Conservation (phyloP, 2,888 invertebrate genomes). For the Minunthozetes semirufus region DNA sequence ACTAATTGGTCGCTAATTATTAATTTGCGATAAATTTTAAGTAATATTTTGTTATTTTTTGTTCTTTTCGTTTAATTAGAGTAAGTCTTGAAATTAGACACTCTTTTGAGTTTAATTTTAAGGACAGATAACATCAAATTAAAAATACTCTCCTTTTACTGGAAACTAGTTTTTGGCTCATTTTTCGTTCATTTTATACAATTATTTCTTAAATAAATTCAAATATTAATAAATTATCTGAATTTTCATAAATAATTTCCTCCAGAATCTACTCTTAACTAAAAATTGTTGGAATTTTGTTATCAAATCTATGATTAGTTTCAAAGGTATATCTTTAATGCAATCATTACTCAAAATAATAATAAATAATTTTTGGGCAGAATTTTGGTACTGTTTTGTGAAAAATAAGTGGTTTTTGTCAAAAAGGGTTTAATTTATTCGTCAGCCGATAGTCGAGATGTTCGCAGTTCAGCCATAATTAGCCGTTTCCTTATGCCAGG, state of each 20-base stretch:
- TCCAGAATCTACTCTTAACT: no score
- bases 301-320: no score
- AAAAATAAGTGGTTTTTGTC: not conserved
- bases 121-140: not conserved
- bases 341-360: no score
- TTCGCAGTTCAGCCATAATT: slow-evolving; percentile 7
- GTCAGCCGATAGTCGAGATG: not conserved
- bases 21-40: slow-evolving; percentile 1
- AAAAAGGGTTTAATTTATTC: not conserved
- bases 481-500: slow-evolving; percentile 27
- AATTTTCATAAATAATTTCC: no score
- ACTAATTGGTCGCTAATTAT: not conserved
- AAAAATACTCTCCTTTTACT: not conserved
- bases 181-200: not conserved
- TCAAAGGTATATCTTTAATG: no score
- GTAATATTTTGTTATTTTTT: not conserved
- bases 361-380: no score
- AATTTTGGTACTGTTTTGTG: no score
- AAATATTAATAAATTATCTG: no score
- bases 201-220: not conserved
- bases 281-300: no score
- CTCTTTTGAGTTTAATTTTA: not conserved
- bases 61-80: not conserved
- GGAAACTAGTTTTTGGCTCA: not conserved
- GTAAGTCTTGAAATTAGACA: not conserved